A percentile compares a stretch with the other conserved stretches of the same genome.
phyloP scores from a whole-genome alignment of 2,113 vertebrate genomes.

The Poecilia latipinna region DNA sequence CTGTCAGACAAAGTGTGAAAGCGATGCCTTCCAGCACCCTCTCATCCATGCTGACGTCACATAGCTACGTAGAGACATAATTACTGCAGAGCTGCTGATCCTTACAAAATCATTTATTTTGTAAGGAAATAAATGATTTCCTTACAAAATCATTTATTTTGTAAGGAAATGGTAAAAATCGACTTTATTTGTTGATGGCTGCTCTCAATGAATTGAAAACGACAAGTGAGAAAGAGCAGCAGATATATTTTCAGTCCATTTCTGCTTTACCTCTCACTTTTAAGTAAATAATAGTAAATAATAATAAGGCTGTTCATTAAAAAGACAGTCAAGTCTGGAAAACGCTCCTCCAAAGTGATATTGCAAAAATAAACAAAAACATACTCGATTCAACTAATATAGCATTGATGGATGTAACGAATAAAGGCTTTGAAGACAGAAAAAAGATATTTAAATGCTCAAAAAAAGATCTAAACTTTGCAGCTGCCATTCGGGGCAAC shows the following conservation, averaged over 20 bases:
- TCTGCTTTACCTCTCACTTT: not conserved
- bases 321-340: not conserved
- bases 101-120: too few relatives aligned
- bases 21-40: too few relatives aligned
- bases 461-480: not conserved
- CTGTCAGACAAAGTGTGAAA: too few relatives aligned
- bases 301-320: not conserved
- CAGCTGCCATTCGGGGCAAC: conserved; percentile 19
- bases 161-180: too few relatives aligned
- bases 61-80: too few relatives aligned
- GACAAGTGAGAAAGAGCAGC: not conserved
- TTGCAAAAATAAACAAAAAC: not conserved
- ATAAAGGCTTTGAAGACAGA: not conserved
- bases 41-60: too few relatives aligned
- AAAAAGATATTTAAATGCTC: not conserved
- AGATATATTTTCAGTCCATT: not conserved
- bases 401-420: accelerated
- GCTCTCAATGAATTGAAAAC: not conserved
- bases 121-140: too few relatives aligned
- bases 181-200: too few relatives aligned
- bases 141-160: too few relatives aligned
- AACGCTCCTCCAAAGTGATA: not conserved
- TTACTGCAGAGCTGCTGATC: too few relatives aligned
- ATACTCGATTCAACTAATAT: not conserved
- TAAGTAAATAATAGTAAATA: too few relatives aligned